Evolutionary conservation across 2,113 vertebrate genomes (phyloP).

Genomic region (Phalacrocorax aristotelis): DNA sequence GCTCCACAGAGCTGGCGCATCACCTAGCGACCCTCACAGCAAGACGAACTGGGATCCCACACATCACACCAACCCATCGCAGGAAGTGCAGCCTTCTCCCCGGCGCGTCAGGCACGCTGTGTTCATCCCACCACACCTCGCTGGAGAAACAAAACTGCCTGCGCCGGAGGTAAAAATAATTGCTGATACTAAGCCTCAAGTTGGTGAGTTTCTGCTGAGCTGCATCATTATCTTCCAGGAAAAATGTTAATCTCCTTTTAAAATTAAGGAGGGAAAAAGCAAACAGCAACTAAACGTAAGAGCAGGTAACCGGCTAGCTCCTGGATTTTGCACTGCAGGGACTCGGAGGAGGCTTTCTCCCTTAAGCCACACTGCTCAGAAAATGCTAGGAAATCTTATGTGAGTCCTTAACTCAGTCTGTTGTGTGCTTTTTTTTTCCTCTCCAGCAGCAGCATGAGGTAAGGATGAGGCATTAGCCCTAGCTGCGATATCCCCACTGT

Average conservation of each 20-base stretch:
- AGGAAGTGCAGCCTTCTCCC: not conserved
- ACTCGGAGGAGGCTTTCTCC: not conserved
- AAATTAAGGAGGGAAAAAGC: not conserved
- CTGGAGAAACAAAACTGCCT: not conserved
- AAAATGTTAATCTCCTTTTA: not conserved
- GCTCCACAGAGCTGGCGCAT: not conserved
- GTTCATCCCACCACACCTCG: fast-evolving
- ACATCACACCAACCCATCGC: not conserved
- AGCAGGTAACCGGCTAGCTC: not conserved
- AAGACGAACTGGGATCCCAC: not conserved
- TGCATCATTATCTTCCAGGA: not conserved
- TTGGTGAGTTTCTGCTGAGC: not conserved
- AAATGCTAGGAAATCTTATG: not conserved
- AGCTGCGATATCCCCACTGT: not conserved
- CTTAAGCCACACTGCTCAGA: not conserved
- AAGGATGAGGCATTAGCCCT: not conserved
- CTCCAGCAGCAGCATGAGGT: not conserved
- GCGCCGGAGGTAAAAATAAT: not conserved
- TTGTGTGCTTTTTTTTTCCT: not conserved
- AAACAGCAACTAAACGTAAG: not conserved
- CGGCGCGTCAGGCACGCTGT: not conserved
- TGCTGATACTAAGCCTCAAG: not conserved
- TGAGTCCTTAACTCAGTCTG: not conserved
- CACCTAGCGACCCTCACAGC: fast-evolving
- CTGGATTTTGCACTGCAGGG: not conserved